Conservation (phyloP, 1,140 invertebrate species). For the Phortica variegata region DNA sequence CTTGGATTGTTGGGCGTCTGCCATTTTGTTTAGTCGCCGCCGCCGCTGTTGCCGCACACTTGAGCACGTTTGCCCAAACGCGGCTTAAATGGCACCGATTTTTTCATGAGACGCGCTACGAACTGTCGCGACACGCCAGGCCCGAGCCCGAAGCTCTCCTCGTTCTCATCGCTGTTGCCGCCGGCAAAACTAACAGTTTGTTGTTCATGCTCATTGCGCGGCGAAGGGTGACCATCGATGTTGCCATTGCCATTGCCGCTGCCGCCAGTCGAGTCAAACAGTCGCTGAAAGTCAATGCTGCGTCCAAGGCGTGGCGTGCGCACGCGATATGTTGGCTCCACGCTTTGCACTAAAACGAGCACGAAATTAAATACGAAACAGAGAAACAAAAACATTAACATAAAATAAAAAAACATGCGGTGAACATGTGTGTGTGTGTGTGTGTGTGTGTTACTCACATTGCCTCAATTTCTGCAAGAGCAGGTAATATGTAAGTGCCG, state of each 20-base stretch:
- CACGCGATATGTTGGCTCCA: conserved; percentile 45
- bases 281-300: conserved; percentile 48
- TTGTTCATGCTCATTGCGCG: conserved; percentile 18
- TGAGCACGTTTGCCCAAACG: conserved; percentile 53
- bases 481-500: conserved; percentile 45
- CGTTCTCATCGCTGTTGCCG: conserved; percentile 13
- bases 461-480: conserved; percentile 46
- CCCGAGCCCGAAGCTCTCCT: not conserved
- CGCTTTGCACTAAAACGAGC: conserved; percentile 32
- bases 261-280: conserved; percentile 20
- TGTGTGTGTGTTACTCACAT: conserved; percentile 28
- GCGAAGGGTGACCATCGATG: conserved; percentile 1
- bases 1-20: conserved; percentile 1
- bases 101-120: conserved; percentile 47
- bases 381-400: not conserved
- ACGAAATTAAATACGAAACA: not conserved
- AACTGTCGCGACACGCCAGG: conserved; percentile 26
- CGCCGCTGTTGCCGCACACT: conserved; percentile 33
- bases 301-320: conserved; percentile 51
- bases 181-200: conserved; percentile 18
- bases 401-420: not conserved
- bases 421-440: conserved; percentile 8
- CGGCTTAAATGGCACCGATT: conserved; percentile 54
- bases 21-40: conserved; percentile 31
- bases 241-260: not conserved